Conservation (phyloP, 2,113 vertebrate species). For the Sinosuthora webbiana region DNA sequence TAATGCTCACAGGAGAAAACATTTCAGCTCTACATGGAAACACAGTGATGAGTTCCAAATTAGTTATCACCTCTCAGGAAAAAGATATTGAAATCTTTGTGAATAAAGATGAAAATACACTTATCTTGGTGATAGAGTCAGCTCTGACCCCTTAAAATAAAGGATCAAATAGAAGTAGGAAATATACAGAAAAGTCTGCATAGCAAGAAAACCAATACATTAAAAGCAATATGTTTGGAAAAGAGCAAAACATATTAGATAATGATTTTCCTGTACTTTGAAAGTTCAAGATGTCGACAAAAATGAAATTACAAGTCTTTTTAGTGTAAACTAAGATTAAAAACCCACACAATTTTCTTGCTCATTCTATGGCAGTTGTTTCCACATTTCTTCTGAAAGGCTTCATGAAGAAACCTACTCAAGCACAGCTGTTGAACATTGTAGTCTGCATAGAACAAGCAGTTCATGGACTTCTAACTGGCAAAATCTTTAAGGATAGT, state of each 20-base stretch:
- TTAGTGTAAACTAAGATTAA: not conserved
- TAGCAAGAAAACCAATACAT: rapidly evolving
- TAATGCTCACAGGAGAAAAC: not conserved
- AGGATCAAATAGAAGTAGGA: not conserved
- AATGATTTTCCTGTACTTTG: not conserved
- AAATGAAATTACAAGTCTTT: not conserved
- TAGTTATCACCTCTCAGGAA: not conserved
- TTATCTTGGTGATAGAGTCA: not conserved
- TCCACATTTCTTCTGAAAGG: not conserved
- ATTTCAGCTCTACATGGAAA: not conserved
- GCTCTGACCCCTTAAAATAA: not conserved
- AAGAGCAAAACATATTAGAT: not conserved
- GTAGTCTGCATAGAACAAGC: not conserved
- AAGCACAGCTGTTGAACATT: not conserved
- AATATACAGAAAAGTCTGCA: not conserved
- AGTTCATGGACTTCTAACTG: not conserved
- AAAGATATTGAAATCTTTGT: not conserved
- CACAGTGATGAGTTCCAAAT: not conserved
- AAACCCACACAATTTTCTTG: not conserved
- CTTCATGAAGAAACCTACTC: not conserved
- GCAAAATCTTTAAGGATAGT: not conserved
- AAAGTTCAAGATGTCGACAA: not conserved
- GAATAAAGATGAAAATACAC: not conserved
- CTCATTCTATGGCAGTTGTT: not conserved
- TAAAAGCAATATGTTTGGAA: not conserved